A percentile compares a stretch with the other conserved stretches of the same genome.
Evolutionary conservation across 1,140 invertebrate genomes (phyloP).

Genomic region (Chironomus striatipennis): DNA sequence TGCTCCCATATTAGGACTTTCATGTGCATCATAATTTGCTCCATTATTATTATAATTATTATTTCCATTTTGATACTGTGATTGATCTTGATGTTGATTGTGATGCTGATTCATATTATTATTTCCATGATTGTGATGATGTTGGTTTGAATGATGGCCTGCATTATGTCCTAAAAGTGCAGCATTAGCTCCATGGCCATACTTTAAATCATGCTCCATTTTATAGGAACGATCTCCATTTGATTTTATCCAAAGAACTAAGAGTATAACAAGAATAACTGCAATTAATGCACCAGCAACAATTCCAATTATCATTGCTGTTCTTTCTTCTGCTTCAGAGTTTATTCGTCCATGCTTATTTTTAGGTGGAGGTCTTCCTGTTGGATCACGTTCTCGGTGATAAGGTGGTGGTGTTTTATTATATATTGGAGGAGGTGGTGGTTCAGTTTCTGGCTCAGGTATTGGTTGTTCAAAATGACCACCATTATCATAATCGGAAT

Average conservation of each 20-base stretch:
- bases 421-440: conserved; percentile 29
- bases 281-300: conserved; percentile 86
- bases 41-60: conserved; percentile 26
- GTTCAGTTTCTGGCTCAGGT: conserved; percentile 24
- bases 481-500: conserved; percentile 1
- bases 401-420: conserved; percentile 33
- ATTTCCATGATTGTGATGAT: conserved; percentile 31
- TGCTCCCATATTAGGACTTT: conserved; percentile 28
- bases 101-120: conserved; percentile 26
- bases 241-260: conserved; percentile 77
- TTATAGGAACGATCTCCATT: conserved; percentile 82
- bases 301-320: conserved; percentile 75
- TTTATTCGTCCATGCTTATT: conserved; percentile 53
- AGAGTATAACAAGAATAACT: conserved; percentile 80
- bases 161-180: conserved; percentile 55
- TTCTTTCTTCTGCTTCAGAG: conserved; percentile 61
- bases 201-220: conserved; percentile 70
- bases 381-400: conserved; percentile 26
- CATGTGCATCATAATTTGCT: conserved; percentile 29
- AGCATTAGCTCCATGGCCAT: conserved; percentile 62
- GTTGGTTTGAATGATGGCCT: conserved; percentile 31
- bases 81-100: conserved; percentile 25
- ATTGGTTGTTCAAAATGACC: background rate
- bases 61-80: conserved; percentile 27
- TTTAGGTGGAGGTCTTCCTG: conserved; percentile 37